Conservation (phyloP, 2,888 invertebrate genomes). For the Cephus runcator region DNA sequence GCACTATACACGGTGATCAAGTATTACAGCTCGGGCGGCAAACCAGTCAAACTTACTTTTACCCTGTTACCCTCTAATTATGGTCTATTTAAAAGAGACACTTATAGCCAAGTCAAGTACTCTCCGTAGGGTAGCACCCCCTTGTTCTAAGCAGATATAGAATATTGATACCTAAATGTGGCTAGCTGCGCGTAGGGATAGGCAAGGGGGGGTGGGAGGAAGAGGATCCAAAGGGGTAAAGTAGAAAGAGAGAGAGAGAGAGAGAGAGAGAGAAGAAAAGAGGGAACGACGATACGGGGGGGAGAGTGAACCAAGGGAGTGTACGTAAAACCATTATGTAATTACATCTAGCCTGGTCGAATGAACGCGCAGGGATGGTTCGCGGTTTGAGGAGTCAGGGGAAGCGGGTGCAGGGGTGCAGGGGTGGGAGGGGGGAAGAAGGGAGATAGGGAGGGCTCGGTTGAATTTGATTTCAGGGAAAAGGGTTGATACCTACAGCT, state of each 20-base stretch:
- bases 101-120: neutral
- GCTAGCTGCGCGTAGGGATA: neutral
- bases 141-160: neutral
- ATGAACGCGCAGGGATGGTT: conserved; percentile 25
- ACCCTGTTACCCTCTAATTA: neutral
- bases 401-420: conserved; percentile 13
- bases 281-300: neutral
- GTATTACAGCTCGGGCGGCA: neutral
- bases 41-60: neutral
- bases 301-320: conserved; percentile 32
- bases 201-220: neutral
- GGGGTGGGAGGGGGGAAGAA: conserved; percentile 6
- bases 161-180: neutral
- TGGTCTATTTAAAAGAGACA: neutral
- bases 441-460: conserved; percentile 15
- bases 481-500: conserved; percentile 54
- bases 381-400: conserved; percentile 20
- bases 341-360: conserved; percentile 55
- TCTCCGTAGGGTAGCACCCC: neutral
- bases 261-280: conserved; percentile 3
- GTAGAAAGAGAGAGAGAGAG: conserved; percentile 7
- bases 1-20: neutral
- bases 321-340: conserved; percentile 58
- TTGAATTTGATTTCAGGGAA: conserved; percentile 61
- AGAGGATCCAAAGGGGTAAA: neutral